A percentile compares a stretch with the other conserved stretches of the same genome.
Evolutionary conservation across 2,113 vertebrate species (phyloP).

Genomic region (Chaetorhynchus papuensis): DNA sequence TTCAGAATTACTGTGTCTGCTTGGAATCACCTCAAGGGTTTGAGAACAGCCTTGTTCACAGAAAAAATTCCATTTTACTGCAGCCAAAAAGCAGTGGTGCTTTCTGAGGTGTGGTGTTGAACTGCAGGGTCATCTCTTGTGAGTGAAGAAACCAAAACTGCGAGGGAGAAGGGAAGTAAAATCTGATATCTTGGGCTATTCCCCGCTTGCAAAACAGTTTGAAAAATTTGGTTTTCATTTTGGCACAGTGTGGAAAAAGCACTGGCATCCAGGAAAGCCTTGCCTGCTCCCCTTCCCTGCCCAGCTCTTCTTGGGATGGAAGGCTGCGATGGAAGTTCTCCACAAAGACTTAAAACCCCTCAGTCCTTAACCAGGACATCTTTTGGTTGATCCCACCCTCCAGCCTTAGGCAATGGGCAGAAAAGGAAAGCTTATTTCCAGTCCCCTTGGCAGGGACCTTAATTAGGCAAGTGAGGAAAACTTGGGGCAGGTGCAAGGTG

Average conservation of each 20-base stretch:
- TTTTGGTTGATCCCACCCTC: background rate
- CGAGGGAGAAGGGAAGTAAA: fast-evolving
- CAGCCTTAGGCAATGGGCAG: background rate
- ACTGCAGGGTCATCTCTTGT: background rate
- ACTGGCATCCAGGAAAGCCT: background rate
- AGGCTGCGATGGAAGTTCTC: background rate
- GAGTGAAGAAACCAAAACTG: background rate
- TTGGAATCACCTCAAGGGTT: background rate
- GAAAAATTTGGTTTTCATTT: background rate
- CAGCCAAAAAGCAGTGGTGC: background rate
- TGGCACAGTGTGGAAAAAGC: background rate
- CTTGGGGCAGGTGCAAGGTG: background rate
- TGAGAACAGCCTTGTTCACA: background rate
- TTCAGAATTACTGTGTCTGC: background rate
- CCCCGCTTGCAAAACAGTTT: background rate
- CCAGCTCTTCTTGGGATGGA: background rate
- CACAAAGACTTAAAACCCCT: background rate
- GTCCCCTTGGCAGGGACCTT: background rate
- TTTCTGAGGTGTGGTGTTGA: background rate
- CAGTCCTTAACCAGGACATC: background rate
- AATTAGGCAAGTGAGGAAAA: background rate
- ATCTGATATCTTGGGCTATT: background rate
- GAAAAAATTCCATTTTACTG: background rate
- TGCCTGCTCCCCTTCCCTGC: background rate
- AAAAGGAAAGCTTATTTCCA: background rate